A percentile compares a stretch with the other conserved stretches of the same genome.
phyloP scores from a whole-genome alignment of 2,888 invertebrate genomes.

The Hirudinaria manillensis region DNA sequence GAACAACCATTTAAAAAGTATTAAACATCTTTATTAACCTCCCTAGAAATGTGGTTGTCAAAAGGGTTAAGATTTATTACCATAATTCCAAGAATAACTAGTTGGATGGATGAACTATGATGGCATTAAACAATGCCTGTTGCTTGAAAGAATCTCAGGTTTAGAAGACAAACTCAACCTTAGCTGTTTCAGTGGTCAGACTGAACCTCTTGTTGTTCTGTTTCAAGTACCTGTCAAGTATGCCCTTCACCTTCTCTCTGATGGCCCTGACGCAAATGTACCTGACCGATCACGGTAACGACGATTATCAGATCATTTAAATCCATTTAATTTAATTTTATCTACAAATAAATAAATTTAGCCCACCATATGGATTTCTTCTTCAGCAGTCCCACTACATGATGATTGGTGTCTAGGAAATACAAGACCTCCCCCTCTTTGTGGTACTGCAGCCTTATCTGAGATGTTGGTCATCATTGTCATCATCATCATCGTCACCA shows the following conservation, averaged over 20 bases:
- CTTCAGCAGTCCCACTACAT: constrained; percentile 55
- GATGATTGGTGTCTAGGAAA: constrained; percentile 50
- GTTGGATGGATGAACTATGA: no score
- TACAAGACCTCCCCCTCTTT: constrained; percentile 56
- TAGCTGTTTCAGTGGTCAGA: constrained; percentile 41
- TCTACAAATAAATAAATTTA: no score
- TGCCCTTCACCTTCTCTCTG: constrained; percentile 47
- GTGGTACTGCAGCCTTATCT: constrained; percentile 21
- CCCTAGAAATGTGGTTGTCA: no score
- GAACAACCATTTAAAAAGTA: no score
- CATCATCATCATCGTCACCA: not conserved
- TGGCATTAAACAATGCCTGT: no score
- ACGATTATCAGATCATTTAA: not conserved
- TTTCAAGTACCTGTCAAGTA: constrained; percentile 38
- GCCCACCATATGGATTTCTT: constrained; percentile 57
- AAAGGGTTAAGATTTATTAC: no score
- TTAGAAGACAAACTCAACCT: not conserved
- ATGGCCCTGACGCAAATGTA: constrained; percentile 52
- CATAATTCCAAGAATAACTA: no score
- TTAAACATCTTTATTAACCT: no score
- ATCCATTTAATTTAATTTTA: no score
- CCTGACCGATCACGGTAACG: constrained; percentile 40
- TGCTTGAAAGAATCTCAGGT: not conserved
- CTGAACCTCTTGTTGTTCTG: constrained; percentile 33
- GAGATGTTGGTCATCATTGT: not conserved